phyloP scores from a whole-genome alignment of 2,797 vertebrate species.

The Crocidura indochinensis region DNA sequence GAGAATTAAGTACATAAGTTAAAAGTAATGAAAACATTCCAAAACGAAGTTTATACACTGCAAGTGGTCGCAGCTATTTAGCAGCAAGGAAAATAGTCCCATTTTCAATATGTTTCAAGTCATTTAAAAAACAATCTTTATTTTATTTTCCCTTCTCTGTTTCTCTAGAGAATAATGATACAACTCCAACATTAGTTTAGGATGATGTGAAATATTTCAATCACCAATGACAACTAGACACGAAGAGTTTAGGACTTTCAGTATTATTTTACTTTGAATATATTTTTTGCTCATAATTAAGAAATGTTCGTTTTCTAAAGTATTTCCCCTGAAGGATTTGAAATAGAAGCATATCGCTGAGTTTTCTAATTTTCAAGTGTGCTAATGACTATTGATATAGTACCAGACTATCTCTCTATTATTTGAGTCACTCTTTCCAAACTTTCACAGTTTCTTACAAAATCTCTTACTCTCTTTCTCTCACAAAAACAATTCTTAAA shows the following conservation, averaged over 20 bases:
- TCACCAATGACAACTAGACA: neutral
- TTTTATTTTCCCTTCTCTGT: conserved; percentile 51
- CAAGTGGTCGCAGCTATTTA: conserved; percentile 29
- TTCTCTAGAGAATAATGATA: conserved; percentile 9
- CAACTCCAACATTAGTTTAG: conserved; percentile 31
- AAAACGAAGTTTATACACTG: conserved; percentile 60
- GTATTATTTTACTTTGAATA: neutral
- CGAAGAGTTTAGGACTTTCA: neutral
- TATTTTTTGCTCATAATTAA: neutral
- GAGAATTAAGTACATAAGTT: neutral
- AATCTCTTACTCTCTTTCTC: too few species aligned
- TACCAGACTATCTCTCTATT: too few species aligned
- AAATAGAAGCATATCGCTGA: too few species aligned
- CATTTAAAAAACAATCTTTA: conserved; percentile 28
- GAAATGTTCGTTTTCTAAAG: neutral
- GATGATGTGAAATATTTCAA: neutral
- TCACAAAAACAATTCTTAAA: too few species aligned
- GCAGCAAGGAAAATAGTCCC: conserved; percentile 46
- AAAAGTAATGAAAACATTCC: conserved; percentile 60
- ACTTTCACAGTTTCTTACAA: too few species aligned
- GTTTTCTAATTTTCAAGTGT: too few species aligned
- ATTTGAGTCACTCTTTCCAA: too few species aligned
- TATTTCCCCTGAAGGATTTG: too few species aligned
- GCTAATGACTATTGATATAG: too few species aligned
- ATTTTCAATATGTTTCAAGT: conserved; percentile 71